phyloP scores from a whole-genome alignment of 2,797 vertebrate species.

The Manis javanica region DNA sequence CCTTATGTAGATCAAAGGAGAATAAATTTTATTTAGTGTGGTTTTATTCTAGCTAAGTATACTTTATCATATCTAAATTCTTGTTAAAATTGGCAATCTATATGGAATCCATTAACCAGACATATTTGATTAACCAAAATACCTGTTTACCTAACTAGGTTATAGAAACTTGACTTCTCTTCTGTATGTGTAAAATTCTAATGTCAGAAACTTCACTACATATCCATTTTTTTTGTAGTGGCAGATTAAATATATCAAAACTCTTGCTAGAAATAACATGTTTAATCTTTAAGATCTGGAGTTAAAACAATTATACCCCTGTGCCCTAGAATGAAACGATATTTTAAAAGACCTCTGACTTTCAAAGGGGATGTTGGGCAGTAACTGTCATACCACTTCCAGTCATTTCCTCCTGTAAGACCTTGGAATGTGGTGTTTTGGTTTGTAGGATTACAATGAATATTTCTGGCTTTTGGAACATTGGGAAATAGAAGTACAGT shows the following conservation, averaged over 20 bases:
- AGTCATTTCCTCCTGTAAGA: not conserved
- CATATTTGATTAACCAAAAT: not conserved
- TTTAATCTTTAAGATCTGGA: conserved; percentile 34
- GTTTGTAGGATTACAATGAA: not conserved
- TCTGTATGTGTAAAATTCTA: not conserved
- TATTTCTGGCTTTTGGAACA: conserved; percentile 13
- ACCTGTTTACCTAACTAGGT: conserved; percentile 5
- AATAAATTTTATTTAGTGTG: conserved; percentile 15
- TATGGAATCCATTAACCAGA: not conserved
- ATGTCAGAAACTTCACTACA: not conserved
- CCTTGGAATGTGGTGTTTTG: not conserved
- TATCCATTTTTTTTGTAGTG: not conserved
- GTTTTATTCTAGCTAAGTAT: conserved; percentile 13
- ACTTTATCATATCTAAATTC: conserved; percentile 29
- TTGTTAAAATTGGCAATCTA: conserved; percentile 5
- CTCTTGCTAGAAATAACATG: not conserved
- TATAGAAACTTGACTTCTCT: conserved; percentile 19
- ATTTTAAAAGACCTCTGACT: not conserved
- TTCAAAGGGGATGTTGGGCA: not conserved
- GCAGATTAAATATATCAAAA: conserved; percentile 19
- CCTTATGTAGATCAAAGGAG: not conserved
- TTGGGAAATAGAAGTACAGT: conserved; percentile 26
- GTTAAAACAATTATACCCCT: not conserved
- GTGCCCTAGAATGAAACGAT: not conserved
- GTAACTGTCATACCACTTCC: not conserved